Evolutionary conservation across 2,797 vertebrate species (phyloP).

Genomic region (Pterois miles): DNA sequence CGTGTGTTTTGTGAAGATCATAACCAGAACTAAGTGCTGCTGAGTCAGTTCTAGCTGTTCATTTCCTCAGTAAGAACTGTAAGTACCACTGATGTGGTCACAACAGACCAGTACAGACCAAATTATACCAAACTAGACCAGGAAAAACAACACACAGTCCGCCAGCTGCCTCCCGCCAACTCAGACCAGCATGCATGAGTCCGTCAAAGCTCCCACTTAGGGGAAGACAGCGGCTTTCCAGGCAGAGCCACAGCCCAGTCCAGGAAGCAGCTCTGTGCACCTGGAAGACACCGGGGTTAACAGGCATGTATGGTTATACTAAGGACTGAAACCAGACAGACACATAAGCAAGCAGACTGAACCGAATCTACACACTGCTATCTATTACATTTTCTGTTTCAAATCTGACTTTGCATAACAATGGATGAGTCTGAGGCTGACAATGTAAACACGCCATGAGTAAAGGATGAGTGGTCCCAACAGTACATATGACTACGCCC

Average conservation of each 20-base stretch:
- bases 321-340: conserved; percentile 7
- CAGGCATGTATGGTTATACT: conserved; percentile 28
- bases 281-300: conserved; percentile 52
- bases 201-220: conserved; percentile 62
- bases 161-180: conserved; percentile 70
- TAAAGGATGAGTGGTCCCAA: conserved; percentile 55
- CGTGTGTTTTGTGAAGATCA: conserved; percentile 49
- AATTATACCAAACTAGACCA: conserved; percentile 42
- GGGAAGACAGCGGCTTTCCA: conserved; percentile 66
- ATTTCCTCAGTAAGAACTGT: conserved; percentile 61
- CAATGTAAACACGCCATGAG: conserved; percentile 69
- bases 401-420: conserved; percentile 40
- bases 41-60: conserved; percentile 79
- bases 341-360: conserved; percentile 6
- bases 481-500: conserved; percentile 50
- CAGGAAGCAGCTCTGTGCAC: conserved; percentile 70
- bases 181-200: conserved; percentile 54
- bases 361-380: conserved; percentile 12
- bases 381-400: conserved; percentile 37
- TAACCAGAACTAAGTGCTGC: conserved; percentile 72
- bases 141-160: conserved; percentile 63
- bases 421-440: conserved; percentile 46
- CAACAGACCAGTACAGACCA: conserved; percentile 58
- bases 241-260: conserved; percentile 65
- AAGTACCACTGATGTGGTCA: conserved; percentile 80